Base-by-base conservation (phyloP, 2,888 invertebrate genomes). In the Plagodis pulveraria region DNA sequence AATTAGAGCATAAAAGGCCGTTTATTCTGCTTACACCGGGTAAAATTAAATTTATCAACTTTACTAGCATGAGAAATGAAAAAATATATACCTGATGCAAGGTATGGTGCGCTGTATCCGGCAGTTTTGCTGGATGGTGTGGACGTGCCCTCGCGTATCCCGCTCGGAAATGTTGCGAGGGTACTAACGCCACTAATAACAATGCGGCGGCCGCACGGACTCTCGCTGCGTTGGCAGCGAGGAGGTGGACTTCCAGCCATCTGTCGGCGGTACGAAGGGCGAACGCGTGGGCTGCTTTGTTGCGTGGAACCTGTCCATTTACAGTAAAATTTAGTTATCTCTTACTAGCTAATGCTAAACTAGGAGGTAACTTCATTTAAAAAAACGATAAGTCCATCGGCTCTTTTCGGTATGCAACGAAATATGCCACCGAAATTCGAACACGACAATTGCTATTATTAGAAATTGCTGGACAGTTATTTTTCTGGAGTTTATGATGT, bases 231-330 rank as follows among this genome's bases (percentile, higher is more conserved):
- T 94, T 94, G 73, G 98, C 97, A 6, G 96, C 97, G 61, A 98
- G 94, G 59, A 98, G 93, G 84, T 97, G 98, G 67, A 96, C 95
- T 82, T 98, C 98, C 56, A 98, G 94, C 98, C 98, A 98, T 33
- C 95, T 96, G 69, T 98, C 98, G 72, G 98, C 95, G n/a, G 97
- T 97, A 72, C 96, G 96, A n/a, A 98, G 91, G 10, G 98, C 97
- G 97, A 98, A 98, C 48, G 96, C 95, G 85, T 98, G 98, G 0
- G 97, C 98, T 50, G 97, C 94, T 81, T 98, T 97, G 88, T 98
- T 98, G 62, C 98, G 94, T 0, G 98, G 96, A 0, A 95, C 95
- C 92, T 79, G 81, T 0, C 0, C 8, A 44, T 32, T 12, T 33
- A 34, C 8, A 12, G 5, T 0, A n/a, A 10, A 41, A 10, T 45